Percentiles rank a stretch among this genome's conserved stretches.
Conservation (phyloP, 2,888 invertebrate species). For the Pasiphila rectangulata region DNA sequence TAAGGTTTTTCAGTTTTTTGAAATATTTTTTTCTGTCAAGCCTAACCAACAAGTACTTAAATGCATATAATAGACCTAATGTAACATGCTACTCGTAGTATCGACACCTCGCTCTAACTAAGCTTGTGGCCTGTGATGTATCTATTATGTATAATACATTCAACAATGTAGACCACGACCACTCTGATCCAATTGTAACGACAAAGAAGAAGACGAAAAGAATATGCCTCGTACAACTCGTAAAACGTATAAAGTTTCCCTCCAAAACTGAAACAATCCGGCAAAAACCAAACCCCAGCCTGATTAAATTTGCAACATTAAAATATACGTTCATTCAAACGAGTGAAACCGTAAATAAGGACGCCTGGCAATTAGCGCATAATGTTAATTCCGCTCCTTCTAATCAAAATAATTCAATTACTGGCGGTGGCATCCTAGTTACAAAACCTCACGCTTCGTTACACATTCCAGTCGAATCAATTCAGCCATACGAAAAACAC, state of each 20-base stretch:
- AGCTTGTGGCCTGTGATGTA: too few species aligned
- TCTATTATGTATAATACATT: too few species aligned
- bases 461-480: slow-evolving; percentile 8
- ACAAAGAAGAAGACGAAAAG: too few species aligned
- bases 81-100: too few species aligned
- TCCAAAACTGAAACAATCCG: slow-evolving; percentile 2
- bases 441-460: slow-evolving; percentile 14
- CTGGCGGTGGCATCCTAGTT: slow-evolving; percentile 12
- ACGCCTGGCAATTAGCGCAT: slow-evolving; percentile 24
- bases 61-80: too few species aligned
- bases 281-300: slow-evolving; percentile 8
- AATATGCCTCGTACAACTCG: slow-evolving; percentile 2
- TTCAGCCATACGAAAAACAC: slow-evolving; percentile 8
- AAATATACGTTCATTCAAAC: slow-evolving; percentile 20
- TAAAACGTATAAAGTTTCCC: not conserved
- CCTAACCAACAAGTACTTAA: too few species aligned
- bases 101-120: too few species aligned
- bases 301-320: slow-evolving; percentile 18
- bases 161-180: too few species aligned
- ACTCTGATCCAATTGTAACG: too few species aligned
- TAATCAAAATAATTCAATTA: slow-evolving; percentile 25
- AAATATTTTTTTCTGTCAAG: too few species aligned
- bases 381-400: slow-evolving; percentile 21
- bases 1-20: too few species aligned
- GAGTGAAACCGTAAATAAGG: slow-evolving; percentile 23